These are phyloP conservation scores for Chondrosia reniformis DNA, from an alignment of 37 sponge, comb jelly and placozoan species.

Conservation along the genomic window DNA sequence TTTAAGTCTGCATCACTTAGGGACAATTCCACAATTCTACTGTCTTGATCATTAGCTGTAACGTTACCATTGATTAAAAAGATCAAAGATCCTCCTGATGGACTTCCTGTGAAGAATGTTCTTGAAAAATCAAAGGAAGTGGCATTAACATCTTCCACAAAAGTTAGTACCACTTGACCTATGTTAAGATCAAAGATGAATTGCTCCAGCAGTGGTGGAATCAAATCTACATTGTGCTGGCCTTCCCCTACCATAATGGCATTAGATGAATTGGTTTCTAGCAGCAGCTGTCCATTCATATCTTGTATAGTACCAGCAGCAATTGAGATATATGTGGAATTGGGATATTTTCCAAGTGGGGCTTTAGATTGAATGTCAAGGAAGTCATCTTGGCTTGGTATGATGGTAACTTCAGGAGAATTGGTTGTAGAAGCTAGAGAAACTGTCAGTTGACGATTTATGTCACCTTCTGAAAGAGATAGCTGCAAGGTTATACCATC, in stretches of 20 bases:
- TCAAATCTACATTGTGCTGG: slow-evolving; percentile 55
- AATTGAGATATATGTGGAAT: slow-evolving; percentile 61
- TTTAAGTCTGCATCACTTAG: slow-evolving; percentile 63
- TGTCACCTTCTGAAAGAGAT: slow-evolving; percentile 4
- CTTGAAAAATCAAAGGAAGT: slow-evolving; percentile 33
- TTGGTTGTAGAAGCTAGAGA: slow-evolving; percentile 27
- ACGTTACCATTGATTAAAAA: slow-evolving; percentile 50
- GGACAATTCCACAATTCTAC: slow-evolving; percentile 19
- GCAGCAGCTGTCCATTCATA: slow-evolving; percentile 54
- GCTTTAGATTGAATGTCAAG: slow-evolving; percentile 45
- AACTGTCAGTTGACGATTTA: slow-evolving; percentile 29
- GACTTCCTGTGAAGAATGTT: slow-evolving; percentile 35
- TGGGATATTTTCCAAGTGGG: slow-evolving; percentile 52
- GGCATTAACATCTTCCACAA: slow-evolving; percentile 70
- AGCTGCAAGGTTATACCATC: slow-evolving; percentile 48
- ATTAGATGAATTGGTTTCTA: slow-evolving; percentile 5
- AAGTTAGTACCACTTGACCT: slow-evolving; percentile 56
- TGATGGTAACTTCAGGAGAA: slow-evolving; percentile 47
- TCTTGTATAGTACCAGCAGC: slow-evolving; percentile 43
- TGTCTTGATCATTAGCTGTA: not conserved
- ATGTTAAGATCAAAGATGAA: slow-evolving; percentile 61
- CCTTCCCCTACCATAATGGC: slow-evolving; percentile 47
- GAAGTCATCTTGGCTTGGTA: slow-evolving; percentile 46
- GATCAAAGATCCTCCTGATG: slow-evolving; percentile 4
- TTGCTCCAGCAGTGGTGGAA: slow-evolving; percentile 49